These are phyloP conservation scores for Parasteatoda lunata DNA, from an alignment of 2,888 invertebrate species.

Conservation along the genomic window DNA sequence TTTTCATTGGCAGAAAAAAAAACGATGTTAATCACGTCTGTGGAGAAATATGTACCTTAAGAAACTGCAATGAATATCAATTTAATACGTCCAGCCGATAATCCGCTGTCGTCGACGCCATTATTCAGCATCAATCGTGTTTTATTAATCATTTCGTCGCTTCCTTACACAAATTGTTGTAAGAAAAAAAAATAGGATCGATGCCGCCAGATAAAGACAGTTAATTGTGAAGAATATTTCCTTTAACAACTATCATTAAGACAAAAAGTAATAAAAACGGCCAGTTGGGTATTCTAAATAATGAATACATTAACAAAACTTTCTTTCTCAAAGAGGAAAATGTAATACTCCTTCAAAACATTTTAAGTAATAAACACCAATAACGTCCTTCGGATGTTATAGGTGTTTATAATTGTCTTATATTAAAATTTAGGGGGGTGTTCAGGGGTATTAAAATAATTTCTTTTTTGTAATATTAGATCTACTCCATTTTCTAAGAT, in stretches of 20 bases:
- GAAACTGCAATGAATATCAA: neutral
- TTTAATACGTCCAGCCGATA: neutral
- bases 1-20: too few species aligned
- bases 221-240: slow-evolving; percentile 3
- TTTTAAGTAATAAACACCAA: too few species aligned
- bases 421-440: too few species aligned
- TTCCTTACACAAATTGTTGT: slow-evolving; percentile 3
- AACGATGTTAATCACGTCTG: too few species aligned
- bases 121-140: neutral
- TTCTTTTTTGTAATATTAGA: too few species aligned
- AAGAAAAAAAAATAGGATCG: neutral
- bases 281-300: neutral
- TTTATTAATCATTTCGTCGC: slow-evolving; percentile 8
- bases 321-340: neutral
- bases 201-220: slow-evolving; percentile 5
- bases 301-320: slow-evolving; percentile 2
- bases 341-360: too few species aligned
- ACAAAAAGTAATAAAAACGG: neutral
- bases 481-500: too few species aligned
- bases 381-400: too few species aligned
- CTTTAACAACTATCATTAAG: slow-evolving; percentile 3
- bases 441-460: too few species aligned
- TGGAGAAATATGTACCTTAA: neutral
- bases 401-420: too few species aligned
- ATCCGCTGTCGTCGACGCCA: neutral